Evolutionary conservation across 2,113 vertebrate genomes (phyloP).

Genomic region (Passer montanus): DNA sequence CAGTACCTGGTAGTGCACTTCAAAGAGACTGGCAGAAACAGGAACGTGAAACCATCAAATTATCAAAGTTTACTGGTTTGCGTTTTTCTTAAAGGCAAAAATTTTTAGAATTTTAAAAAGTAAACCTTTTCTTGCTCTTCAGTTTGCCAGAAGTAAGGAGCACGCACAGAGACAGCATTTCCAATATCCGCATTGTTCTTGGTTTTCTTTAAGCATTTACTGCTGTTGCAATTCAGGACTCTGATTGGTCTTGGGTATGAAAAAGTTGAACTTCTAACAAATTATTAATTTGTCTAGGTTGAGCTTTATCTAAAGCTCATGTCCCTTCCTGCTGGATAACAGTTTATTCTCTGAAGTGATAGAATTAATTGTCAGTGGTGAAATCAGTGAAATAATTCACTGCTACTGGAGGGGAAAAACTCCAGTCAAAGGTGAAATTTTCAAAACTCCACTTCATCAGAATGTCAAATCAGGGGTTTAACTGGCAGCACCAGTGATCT

Average conservation of each 20-base stretch:
- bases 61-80: background rate
- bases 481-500: background rate
- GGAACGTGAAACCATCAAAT: background rate
- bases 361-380: background rate
- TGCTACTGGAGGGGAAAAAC: background rate
- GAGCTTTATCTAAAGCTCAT: background rate
- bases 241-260: background rate
- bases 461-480: background rate
- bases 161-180: accelerated
- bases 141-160: background rate
- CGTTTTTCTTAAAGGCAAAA: background rate
- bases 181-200: background rate
- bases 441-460: background rate
- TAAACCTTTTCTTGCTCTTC: background rate
- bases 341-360: background rate
- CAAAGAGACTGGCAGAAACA: background rate
- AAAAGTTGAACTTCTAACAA: background rate
- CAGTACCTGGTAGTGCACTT: background rate
- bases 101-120: too few species aligned
- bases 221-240: background rate
- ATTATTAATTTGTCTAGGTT: background rate
- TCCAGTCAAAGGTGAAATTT: background rate
- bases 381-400: background rate
- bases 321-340: background rate
- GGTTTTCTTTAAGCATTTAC: background rate